Evolutionary conservation across 2,888 invertebrate species (phyloP).

Genomic region (Eupithecia tripunctaria): DNA sequence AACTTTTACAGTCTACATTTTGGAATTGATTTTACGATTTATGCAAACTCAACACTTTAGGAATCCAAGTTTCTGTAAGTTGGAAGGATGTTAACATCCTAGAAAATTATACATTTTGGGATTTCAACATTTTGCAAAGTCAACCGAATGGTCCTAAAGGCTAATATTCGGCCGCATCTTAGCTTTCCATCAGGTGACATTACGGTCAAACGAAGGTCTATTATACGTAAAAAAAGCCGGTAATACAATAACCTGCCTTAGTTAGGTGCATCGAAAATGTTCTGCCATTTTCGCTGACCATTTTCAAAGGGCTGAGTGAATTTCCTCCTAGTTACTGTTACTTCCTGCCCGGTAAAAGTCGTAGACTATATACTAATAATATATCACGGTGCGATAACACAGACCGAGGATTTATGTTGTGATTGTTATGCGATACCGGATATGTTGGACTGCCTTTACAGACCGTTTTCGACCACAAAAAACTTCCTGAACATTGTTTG

Average conservation of each 20-base stretch:
- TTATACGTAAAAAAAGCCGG: not conserved
- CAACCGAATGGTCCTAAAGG: too few relatives aligned
- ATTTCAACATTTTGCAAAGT: too few relatives aligned
- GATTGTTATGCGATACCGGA: slow-evolving; percentile 62
- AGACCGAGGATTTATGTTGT: slow-evolving; percentile 67
- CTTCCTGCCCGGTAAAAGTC: slow-evolving; percentile 52
- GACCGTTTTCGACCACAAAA: slow-evolving; percentile 14
- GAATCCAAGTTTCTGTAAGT: too few relatives aligned
- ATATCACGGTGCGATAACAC: slow-evolving; percentile 70
- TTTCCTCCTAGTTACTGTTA: slow-evolving; percentile 9
- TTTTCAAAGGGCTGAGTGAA: slow-evolving; percentile 13
- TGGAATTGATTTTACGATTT: too few relatives aligned
- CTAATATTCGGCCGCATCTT: too few relatives aligned
- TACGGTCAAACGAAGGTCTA: too few relatives aligned
- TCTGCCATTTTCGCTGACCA: not conserved
- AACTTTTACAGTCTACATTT: too few relatives aligned
- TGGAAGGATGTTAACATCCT: too few relatives aligned
- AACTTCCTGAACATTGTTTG: not conserved
- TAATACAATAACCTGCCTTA: not conserved
- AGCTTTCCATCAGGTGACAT: too few relatives aligned
- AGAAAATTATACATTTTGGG: too few relatives aligned
- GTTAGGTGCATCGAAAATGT: not conserved
- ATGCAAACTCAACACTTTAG: too few relatives aligned
- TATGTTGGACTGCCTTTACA: slow-evolving; percentile 32
- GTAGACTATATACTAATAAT: slow-evolving; percentile 68